Base-by-base conservation (phyloP, 2,797 vertebrate species). In the Amazonetta brasiliensis region DNA sequence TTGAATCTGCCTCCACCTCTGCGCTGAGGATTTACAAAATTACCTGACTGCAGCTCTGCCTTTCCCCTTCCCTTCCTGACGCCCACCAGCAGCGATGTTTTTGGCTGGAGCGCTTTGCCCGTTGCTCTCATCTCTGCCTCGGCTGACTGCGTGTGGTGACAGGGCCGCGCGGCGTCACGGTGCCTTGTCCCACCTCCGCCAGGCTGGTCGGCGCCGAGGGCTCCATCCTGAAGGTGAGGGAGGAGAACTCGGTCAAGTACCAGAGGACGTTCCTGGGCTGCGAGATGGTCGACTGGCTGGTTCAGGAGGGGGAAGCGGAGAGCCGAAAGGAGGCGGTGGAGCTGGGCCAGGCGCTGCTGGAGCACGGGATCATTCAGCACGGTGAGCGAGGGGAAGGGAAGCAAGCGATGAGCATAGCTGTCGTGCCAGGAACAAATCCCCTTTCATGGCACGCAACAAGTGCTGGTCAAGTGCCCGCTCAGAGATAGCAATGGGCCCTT, bases 361-460 rank as follows among this genome's bases (percentile, higher is more conserved):
- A 99, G 92, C 98, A 99, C 11, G 98, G 98, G 66, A 99, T 99
- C 95, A 98, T 99, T 91, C 98, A 99, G 93, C 99, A 99, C 0
- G 98, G 99, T 99, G 97, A 97, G 98, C 2, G 68, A 33, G 0
- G 2, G 62, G 41, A 3, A 33, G 83, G 74, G 12, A 18, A 48
- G 72, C 0, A 3, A 69, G 85, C 63, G 80, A 64, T 43, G 68
- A 88, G 73, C 0, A 0, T 22, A n/a, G 58, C 8, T 63, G 21
- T 55, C 56, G 20, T 15, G 62, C 10, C 18, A 41, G 60, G 80
- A 95, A 96, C 96, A 96, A 95, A 78, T 43, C 88, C 72, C 37
- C 84, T 93, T 96, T 97, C 90, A 95, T 33, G 54, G 56, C 48
- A 12, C 0, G 33, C 72, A 89, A 89, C 94, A 95, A 97, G 86